Evolutionary conservation across 2,113 vertebrate genomes (phyloP), one percentile per base, ranked within the genome.

Genomic region (Callipepla californica): DNA sequence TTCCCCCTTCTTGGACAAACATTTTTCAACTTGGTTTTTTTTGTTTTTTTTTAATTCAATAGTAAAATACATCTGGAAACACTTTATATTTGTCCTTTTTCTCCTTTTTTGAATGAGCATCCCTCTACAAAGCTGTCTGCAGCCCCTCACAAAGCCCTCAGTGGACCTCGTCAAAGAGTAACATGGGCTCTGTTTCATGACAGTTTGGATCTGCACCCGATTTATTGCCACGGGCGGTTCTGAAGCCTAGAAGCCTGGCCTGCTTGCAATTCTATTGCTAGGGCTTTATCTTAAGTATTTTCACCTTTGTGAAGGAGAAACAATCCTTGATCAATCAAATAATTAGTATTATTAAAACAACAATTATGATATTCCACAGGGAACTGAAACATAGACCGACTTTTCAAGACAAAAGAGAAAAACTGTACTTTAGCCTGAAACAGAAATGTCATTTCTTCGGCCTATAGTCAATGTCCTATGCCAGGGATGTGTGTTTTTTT

Each of bases 1-100:
- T 95, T 94, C 76, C 57, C 57, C 44, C 40, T 88, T 69, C 66
- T 55, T 70, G 80, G 62, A 90, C 61, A 89, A 81, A 92, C 42
- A 79, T 47, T 85, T 59, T 90, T 92, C 78, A 65, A 58, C 23
- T 57, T 13, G 48, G 8, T 48, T 61, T 68, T 19, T 63, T 50
- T 66, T 50, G 66, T 80, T 80, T 34, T 40, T 40, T 40, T 66
- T 10, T 16, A 38, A n/a, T 58, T 48, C 38, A 70, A 59, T 23
- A 61, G 23, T 45, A 89, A 84, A 66, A 75, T 66, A 65, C 23
- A 7, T 40, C 66, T 85, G 51, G 84, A 95, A 66, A 75, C 20
- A 85, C 44, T 82, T 67, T 57, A 45, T 28, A 34, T 6, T 1
- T 55, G 22, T 77, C 53, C 42, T 68, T 83, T 90, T 77, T 25